Evolutionary conservation across 1,140 invertebrate species (phyloP).

Genomic region (Ridgeia piscesae): DNA sequence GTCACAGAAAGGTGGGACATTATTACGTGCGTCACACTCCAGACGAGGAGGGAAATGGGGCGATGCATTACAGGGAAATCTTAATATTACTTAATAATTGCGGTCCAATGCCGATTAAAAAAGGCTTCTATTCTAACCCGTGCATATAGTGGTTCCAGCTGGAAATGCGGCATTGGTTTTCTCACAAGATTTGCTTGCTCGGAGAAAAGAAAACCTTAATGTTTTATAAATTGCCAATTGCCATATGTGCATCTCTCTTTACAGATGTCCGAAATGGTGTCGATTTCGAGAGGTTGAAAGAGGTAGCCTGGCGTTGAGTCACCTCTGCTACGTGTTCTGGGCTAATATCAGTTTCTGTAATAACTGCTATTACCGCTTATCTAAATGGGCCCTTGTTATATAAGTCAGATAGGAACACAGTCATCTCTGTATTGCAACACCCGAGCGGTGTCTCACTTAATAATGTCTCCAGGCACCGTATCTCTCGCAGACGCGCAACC

Average conservation of each 20-base stretch:
- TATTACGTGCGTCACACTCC: too few species aligned
- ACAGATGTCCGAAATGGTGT: neutral
- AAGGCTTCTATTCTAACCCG: too few species aligned
- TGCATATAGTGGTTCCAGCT: too few species aligned
- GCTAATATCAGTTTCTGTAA: neutral
- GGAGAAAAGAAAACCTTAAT: neutral
- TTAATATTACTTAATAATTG: too few species aligned
- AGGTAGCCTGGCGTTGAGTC: neutral
- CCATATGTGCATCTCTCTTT: neutral
- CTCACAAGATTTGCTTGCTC: too few species aligned
- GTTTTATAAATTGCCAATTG: neutral
- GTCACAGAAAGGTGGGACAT: too few species aligned
- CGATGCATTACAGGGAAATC: too few species aligned
- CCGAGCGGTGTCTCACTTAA: neutral
- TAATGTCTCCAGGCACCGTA: neutral
- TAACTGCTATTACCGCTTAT: conserved; percentile 5
- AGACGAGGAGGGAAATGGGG: too few species aligned
- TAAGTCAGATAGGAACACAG: neutral
- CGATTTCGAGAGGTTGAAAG: neutral
- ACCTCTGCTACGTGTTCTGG: neutral
- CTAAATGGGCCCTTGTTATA: neutral
- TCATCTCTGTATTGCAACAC: neutral
- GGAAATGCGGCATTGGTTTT: too few species aligned
- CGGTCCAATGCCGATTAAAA: too few species aligned
- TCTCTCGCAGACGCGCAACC: neutral